phyloP scores from a whole-genome alignment of 2,797 vertebrate species.

The Halcyon chelicuti region DNA sequence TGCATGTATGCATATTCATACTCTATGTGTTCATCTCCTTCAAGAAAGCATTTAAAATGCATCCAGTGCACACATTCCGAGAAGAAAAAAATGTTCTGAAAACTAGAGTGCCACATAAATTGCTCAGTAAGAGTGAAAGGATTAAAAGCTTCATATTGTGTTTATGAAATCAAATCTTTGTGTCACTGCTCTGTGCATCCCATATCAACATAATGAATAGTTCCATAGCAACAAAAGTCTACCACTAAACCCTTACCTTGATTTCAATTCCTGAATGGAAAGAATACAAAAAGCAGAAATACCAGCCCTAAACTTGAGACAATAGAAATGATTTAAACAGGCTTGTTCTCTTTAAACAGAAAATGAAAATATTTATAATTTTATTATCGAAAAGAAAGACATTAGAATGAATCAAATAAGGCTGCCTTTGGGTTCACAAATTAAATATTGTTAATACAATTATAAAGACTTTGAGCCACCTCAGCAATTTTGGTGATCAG shows the following conservation, averaged over 20 bases:
- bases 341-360: not conserved
- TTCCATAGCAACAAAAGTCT: conserved; percentile 66
- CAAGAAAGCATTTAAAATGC: not conserved
- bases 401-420: not conserved
- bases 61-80: not conserved
- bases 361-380: not conserved
- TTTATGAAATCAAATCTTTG: conserved; percentile 46
- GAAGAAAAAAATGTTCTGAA: not conserved
- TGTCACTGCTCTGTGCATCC: conserved; percentile 20
- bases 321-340: conserved; percentile 9
- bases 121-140: not conserved
- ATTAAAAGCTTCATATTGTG: conserved; percentile 37
- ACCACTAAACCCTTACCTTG: conserved; percentile 54
- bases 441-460: not conserved
- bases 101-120: not conserved
- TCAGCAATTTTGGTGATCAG: not conserved
- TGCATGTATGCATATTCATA: not conserved
- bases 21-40: not conserved
- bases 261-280: conserved; percentile 59
- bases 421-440: not conserved
- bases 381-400: not conserved
- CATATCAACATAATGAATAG: conserved; percentile 58
- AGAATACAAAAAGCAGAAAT: conserved; percentile 20
- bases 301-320: not conserved
- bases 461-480: not conserved